phyloP scores from a whole-genome alignment of 2,797 vertebrate species.

The Sebastes vulpes region DNA sequence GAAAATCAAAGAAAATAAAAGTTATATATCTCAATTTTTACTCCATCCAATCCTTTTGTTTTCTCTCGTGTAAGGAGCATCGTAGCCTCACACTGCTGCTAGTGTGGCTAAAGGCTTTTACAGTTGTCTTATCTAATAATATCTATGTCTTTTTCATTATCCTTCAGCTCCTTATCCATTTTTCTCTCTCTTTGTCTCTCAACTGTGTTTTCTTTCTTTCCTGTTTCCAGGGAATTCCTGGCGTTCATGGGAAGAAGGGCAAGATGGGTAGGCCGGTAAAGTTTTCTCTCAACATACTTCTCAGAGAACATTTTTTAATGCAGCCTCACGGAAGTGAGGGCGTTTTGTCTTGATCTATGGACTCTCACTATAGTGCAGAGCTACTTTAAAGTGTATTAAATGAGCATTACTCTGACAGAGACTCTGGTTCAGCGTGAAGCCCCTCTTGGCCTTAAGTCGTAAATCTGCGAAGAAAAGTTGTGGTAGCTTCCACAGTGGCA shows the following conservation, averaged over 20 bases:
- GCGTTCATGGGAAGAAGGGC: slow-evolving; percentile 96
- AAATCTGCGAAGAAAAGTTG: slow-evolving; percentile 31
- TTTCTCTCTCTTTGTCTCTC: slow-evolving; percentile 31
- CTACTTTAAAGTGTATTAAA: slow-evolving; percentile 36
- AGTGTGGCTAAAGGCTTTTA: not conserved
- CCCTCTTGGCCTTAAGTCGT: slow-evolving; percentile 4
- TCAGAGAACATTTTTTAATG: slow-evolving; percentile 77
- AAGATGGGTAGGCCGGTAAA: slow-evolving; percentile 99
- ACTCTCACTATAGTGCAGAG: not conserved
- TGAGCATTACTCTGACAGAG: slow-evolving; percentile 36
- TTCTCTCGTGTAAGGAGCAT: not conserved
- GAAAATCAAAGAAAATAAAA: not conserved
- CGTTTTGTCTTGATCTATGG: slow-evolving; percentile 49
- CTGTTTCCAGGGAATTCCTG: slow-evolving; percentile 90
- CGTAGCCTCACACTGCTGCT: not conserved
- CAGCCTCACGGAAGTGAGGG: slow-evolving; percentile 13
- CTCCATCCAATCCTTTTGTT: not conserved
- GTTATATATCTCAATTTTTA: not conserved
- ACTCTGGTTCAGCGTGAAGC: slow-evolving; percentile 1
- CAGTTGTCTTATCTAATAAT: not conserved
- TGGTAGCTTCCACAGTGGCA: not conserved
- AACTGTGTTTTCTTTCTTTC: slow-evolving; percentile 46
- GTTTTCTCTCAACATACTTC: slow-evolving; percentile 97
- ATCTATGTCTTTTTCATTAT: not conserved
- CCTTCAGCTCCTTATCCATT: not conserved